A percentile compares a stretch with the other conserved stretches of the same genome.
Conservation (phyloP, 2,797 vertebrate species). For the Hoplostethus atlanticus region DNA sequence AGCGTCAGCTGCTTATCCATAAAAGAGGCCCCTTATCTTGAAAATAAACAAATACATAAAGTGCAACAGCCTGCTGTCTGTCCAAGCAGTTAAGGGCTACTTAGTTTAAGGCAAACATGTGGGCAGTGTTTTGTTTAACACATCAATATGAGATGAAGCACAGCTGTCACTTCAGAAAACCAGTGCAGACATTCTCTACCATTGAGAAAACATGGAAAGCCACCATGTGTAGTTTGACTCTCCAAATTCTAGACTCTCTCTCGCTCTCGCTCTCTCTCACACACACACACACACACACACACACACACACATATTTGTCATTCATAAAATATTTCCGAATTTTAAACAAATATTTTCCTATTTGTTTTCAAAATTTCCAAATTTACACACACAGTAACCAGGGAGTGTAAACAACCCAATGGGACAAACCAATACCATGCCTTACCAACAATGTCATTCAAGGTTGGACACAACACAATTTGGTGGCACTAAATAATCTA, state of each 20-base stretch:
- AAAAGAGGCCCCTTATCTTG: constrained; percentile 93
- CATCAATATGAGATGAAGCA: constrained; percentile 70
- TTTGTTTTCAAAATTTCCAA: background rate
- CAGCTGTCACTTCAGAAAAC: constrained; percentile 64
- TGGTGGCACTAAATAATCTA: constrained; percentile 41
- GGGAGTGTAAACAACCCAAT: background rate
- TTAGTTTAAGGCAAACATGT: constrained; percentile 83
- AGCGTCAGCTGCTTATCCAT: constrained; percentile 97
- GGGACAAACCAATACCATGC: background rate
- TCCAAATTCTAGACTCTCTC: background rate
- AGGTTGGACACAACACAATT: constrained; percentile 44
- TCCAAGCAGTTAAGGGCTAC: constrained; percentile 81
- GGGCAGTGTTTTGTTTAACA: constrained; percentile 75
- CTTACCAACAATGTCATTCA: constrained; percentile 49
- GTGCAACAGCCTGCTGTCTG: constrained; percentile 81
- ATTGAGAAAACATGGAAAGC: constrained; percentile 14
- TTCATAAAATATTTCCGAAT: background rate
- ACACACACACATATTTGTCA: background rate
- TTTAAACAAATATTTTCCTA: background rate
- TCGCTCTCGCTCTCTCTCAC: no score
- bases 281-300: accelerated
- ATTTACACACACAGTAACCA: background rate
- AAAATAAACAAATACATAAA: constrained; percentile 89
- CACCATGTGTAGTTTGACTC: background rate
- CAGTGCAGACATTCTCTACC: constrained; percentile 28